Evolutionary conservation across 2,888 invertebrate genomes (phyloP), one percentile per base, ranked within the genome.

Genomic region (Parnassius glacialis): DNA sequence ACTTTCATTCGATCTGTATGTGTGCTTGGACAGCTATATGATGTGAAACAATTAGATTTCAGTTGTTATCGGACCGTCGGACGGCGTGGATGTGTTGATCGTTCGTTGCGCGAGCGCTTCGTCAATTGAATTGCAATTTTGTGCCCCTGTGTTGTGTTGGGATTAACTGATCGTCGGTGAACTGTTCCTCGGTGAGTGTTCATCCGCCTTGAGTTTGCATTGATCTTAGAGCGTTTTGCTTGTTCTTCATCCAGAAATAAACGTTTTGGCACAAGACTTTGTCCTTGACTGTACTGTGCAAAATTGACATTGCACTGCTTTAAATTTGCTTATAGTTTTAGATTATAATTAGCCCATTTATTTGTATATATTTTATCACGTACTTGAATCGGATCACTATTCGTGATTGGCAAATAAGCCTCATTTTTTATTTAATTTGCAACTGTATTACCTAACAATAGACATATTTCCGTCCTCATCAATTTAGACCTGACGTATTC

Each of bases 141-240:
- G 76, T 78, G 80, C 69, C 65, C 62, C 71, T 72, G 84, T 88
- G 83, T 78, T 75, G 84, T 85, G 83, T 79, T 78, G 81, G 84
- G 81, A 79, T 76, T 79, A 61, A 70, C 74, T 66, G 73, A 70
- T 70, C 75, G 74, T 16, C 16, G 16, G 16, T 16, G 16, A 1
- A 16, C 16, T 73, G 72, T 77, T 73, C 73, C 68, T 75, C 64
- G 87, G 89, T 88, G 80, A 89, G 88, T 85, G 66, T 64, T 66
- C 52, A 70, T 71, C 74, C 68, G 70, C 67, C 56, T 62, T 67
- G 61, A 60, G 57, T 65, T 54, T 64, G 74, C 80, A 81, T 73
- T 85, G 81, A 81, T 83, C 81, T 82, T 83, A 80, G 71, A 70
- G 56, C 61, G 70, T 66, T 67, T 66, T 62, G 67, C 63, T 64